These are phyloP conservation scores for Volucella zonaria DNA, from an alignment of 2,888 invertebrate species.

Conservation along the genomic window DNA sequence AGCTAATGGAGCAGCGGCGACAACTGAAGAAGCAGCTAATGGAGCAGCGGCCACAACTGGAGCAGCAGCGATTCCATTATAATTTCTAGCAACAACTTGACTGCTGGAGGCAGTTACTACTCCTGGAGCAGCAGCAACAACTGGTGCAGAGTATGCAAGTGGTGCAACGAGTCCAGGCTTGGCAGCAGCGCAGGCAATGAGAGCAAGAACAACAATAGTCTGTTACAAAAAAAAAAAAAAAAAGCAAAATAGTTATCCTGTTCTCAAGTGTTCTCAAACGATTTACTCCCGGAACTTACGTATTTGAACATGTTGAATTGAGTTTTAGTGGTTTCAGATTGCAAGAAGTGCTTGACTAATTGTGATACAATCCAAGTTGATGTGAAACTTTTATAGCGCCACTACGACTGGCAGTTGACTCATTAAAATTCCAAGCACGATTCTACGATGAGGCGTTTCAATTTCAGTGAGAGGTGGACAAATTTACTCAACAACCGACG, in stretches of 20 bases:
- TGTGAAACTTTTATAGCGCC: neutral
- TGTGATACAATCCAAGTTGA: neutral
- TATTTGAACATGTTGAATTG: conserved; percentile 50
- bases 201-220: conserved; percentile 60
- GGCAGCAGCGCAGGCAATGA: conserved; percentile 57
- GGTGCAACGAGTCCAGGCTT: conserved; percentile 70
- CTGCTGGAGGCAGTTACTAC: conserved; percentile 78
- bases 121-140: conserved; percentile 65
- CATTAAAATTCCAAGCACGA: neutral
- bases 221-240: neutral
- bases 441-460: neutral
- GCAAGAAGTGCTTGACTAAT: conserved; percentile 13
- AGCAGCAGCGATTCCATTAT: conserved; percentile 78
- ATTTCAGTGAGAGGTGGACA: neutral
- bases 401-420: neutral
- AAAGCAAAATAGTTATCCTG: neutral
- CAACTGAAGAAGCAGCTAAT: conserved; percentile 83
- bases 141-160: conserved; percentile 75
- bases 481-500: neutral
- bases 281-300: conserved; percentile 7
- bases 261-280: neutral
- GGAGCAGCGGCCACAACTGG: conserved; percentile 82
- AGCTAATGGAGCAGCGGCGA: conserved; percentile 32
- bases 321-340: neutral
- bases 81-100: conserved; percentile 79